A percentile compares a stretch with the other conserved stretches of the same genome.
phyloP scores from a whole-genome alignment of 1,140 invertebrate species.

The fruit fly (Drosophila melanogaster) region Release_6_plus_ISO1_MT NT_033777.3:26524001-26524500 shows the following conservation, averaged over 20 bases:
- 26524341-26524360: constrained; percentile 22
- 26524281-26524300: constrained; percentile 67
- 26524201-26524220: constrained; percentile 75
- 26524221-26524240: constrained; percentile 83
- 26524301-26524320: constrained; percentile 73
- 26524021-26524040: constrained; percentile 22
- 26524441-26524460: constrained; percentile 73
- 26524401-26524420: constrained; percentile 75
- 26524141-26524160: constrained; percentile 47
- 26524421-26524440: constrained; percentile 80
- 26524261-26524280: constrained; percentile 83
- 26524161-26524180: constrained; percentile 22
- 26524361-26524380: constrained; percentile 14
- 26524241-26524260: constrained; percentile 81
- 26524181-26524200: constrained; percentile 29
- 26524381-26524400: constrained; percentile 10
- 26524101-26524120: constrained; percentile 20
- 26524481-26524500: constrained; percentile 37
- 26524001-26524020: constrained; percentile 38
- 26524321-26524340: constrained; percentile 62
- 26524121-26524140: constrained; percentile 32
- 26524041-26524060: constrained; percentile 34
- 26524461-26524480: constrained; percentile 12
- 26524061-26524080: constrained; percentile 3
- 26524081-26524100: constrained; percentile 1